phyloP scores from a whole-genome alignment of 2,797 vertebrate species.

The Chelmon rostratus region DNA sequence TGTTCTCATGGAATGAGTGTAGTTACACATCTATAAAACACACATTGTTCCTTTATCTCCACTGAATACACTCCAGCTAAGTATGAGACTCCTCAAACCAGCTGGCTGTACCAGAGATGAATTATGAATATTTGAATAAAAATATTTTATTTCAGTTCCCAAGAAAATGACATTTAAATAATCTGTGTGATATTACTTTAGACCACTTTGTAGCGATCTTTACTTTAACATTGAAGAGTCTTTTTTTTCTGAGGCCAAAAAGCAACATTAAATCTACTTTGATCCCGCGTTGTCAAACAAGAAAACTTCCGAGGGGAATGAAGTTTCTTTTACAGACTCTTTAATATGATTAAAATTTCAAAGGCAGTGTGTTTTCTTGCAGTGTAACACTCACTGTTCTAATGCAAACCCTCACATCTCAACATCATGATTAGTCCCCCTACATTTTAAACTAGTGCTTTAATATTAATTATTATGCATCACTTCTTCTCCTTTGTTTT shows the following conservation, averaged over 20 bases:
- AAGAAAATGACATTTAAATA: background rate
- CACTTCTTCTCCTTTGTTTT: background rate
- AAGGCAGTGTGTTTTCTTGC: background rate
- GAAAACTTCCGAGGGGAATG: background rate
- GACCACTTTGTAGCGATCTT: background rate
- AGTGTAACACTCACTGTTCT: background rate
- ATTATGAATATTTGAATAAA: background rate
- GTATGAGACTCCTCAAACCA: background rate
- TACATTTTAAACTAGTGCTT: background rate
- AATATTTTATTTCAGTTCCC: background rate
- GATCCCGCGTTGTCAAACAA: background rate
- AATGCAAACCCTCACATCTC: conserved; percentile 1
- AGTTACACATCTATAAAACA: too few species aligned
- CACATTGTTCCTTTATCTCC: too few species aligned
- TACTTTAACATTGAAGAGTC: background rate
- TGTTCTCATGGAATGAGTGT: background rate
- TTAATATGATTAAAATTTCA: background rate
- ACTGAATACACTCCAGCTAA: background rate
- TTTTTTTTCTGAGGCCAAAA: background rate
- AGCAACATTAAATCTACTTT: background rate
- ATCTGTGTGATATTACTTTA: too few species aligned
- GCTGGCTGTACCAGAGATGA: background rate
- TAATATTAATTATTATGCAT: background rate
- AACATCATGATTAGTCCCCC: background rate
- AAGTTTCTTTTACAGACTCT: background rate